Base-by-base conservation (phyloP, 2,888 invertebrate species). In the Bhutanitis thaidina region DNA sequence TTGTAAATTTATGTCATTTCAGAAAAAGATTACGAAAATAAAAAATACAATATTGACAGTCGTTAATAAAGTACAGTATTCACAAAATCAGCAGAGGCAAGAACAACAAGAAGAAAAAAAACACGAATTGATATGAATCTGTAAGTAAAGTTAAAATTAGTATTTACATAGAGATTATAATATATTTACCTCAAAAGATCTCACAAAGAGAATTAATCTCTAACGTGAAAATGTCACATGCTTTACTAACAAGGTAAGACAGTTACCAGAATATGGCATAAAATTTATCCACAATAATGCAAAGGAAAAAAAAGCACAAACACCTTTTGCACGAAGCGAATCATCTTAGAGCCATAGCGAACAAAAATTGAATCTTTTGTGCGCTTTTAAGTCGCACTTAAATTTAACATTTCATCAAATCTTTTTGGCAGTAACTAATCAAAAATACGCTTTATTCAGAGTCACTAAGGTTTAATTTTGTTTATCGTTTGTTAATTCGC, bases 291-390 rank as follows among this genome's bases (percentile, higher is more conserved):
- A 64, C 72, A 61, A 34, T 7, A 66, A 71, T 64, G 20, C 58
- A 58, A 56, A 49, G 53, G 57, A 60, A 65, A 65, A 67, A 64
- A 62, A 74, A 73, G 70, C 73, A 77, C 69, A 70, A 74, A 72
- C 62, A 69, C 63, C 60, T 63, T 69, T 73, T 69, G 62, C 68
- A 74, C 72, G 77, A 76, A 74, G 62, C 63, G 63, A 64, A 67
- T 68, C 69, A 61, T 62, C 62, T 71, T 71, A 67, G 60, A 64
- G 59, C 64, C 66, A 68, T 69, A 74, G 72, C 73, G 79, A 75
- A 80, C 82, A 77, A 80, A 70, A 79, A 80, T 75, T 76, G 69
- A 77, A 74, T 80, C 82, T 74, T 84, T 84, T 87, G 81, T 81
- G 73, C 66, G 67, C 66, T 43, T 61, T 65, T 76, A 81, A 79